These are phyloP conservation scores for Malthinus flaveolus DNA, from an alignment of 2,888 invertebrate genomes.

Conservation along the genomic window DNA sequence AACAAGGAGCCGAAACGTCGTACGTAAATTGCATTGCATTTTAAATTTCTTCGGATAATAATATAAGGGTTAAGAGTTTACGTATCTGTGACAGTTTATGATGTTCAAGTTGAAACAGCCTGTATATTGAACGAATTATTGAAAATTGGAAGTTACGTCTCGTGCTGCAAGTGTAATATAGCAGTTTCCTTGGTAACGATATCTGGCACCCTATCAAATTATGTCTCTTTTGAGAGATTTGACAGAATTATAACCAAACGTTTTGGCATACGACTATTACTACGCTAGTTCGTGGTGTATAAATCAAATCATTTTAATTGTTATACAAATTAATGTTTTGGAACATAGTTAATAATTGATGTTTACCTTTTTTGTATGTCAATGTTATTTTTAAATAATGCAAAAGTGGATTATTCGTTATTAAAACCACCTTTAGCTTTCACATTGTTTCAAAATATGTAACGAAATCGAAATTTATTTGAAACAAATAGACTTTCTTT, in stretches of 20 bases:
- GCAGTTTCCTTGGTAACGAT: conserved; percentile 24
- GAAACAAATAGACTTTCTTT: too few species aligned
- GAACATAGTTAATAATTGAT: too few species aligned
- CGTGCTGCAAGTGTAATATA: conserved; percentile 11
- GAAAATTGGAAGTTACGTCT: conserved; percentile 24
- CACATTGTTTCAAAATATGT: not conserved
- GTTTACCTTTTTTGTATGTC: not conserved
- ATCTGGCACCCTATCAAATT: conserved; percentile 28
- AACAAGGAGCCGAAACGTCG: too few species aligned
- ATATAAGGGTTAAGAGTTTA: too few species aligned
- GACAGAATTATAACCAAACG: conserved; percentile 17
- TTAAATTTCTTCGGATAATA: too few species aligned
- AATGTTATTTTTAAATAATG: conserved; percentile 3
- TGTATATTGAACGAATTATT: conserved; percentile 17
- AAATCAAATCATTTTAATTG: too few species aligned
- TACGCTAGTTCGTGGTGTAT: not conserved
- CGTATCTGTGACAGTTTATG: too few species aligned
- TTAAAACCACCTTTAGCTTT: conserved; percentile 1
- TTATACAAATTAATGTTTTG: too few species aligned
- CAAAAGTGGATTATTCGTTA: not conserved
- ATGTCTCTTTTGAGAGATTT: conserved; percentile 24
- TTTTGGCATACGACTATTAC: conserved; percentile 14
- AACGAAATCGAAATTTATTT: too few species aligned
- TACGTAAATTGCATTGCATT: too few species aligned
- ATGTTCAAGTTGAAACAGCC: too few species aligned